These are phyloP conservation scores for Zaprionus davidi DNA, from an alignment of 1,140 invertebrate species.

Conservation along the genomic window DNA sequence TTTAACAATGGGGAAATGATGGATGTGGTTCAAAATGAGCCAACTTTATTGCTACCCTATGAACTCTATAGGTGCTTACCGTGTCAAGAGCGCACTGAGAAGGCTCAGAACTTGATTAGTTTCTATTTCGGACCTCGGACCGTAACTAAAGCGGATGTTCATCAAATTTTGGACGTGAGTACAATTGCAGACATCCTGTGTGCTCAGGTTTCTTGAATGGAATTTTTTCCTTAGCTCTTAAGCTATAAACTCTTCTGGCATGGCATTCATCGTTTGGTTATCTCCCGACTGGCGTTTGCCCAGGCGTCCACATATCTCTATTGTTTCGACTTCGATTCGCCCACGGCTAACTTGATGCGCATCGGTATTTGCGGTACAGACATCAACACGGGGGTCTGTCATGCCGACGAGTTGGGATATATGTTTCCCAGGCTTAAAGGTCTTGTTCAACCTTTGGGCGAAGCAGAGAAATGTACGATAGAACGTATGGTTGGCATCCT, in stretches of 20 bases:
- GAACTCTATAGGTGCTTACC: constrained; percentile 45
- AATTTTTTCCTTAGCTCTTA: constrained; percentile 41
- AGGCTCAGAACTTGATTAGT: constrained; percentile 29
- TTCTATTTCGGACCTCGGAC: constrained; percentile 56
- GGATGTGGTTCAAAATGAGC: constrained; percentile 47
- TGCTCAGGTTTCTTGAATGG: background rate
- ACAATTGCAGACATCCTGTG: background rate
- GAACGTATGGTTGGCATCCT: constrained; percentile 78
- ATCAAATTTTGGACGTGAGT: constrained; percentile 62
- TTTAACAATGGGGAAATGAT: constrained; percentile 52
- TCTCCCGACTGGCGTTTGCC: constrained; percentile 65
- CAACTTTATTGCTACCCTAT: constrained; percentile 52
- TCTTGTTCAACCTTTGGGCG: constrained; percentile 63
- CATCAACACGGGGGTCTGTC: constrained; percentile 84
- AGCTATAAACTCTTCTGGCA: constrained; percentile 83
- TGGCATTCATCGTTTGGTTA: constrained; percentile 74
- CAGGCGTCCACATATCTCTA: constrained; percentile 83
- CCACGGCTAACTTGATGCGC: constrained; percentile 62
- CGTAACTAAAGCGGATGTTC: constrained; percentile 50
- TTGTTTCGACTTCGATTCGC: constrained; percentile 84
- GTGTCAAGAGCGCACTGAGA: background rate
- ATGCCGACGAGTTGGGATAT: constrained; percentile 88
- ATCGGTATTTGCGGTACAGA: constrained; percentile 67
- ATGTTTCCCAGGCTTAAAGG: constrained; percentile 85
- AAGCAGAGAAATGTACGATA: constrained; percentile 72